Conservation (phyloP, 2,888 invertebrate genomes). For the Mechanitis messenoides region DNA sequence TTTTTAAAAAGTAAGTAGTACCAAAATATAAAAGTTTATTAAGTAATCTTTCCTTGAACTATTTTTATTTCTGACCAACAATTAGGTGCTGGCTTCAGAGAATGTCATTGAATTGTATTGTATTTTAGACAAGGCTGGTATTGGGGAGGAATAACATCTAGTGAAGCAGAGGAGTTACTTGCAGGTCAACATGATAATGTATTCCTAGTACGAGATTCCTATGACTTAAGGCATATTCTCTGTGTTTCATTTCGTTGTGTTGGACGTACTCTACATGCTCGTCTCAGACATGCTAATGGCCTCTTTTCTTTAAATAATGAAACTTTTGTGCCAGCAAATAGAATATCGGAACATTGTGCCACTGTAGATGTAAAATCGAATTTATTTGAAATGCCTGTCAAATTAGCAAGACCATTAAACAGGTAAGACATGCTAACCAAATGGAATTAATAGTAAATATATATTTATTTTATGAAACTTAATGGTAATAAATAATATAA, state of each 20-base stretch:
- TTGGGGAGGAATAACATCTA: constrained; percentile 85
- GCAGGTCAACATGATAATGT: constrained; percentile 83
- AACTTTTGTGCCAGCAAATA: constrained; percentile 70
- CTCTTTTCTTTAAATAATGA: constrained; percentile 79
- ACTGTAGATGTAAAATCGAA: constrained; percentile 68
- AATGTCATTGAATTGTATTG: no score
- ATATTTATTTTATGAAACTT: not conserved
- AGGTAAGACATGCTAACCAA: constrained; percentile 42
- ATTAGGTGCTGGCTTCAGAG: no score
- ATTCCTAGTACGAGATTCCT: constrained; percentile 84
- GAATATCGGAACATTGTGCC: constrained; percentile 71
- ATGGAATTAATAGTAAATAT: not conserved
- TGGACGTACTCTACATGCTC: constrained; percentile 82
- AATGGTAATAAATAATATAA: not conserved
- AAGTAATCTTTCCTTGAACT: no score
- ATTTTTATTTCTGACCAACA: no score
- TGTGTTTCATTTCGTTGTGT: constrained; percentile 84
- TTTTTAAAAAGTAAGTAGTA: not conserved
- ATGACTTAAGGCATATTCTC: constrained; percentile 81
- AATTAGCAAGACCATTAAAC: constrained; percentile 68
- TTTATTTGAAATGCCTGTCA: constrained; percentile 70
- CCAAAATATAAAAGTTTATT: not conserved
- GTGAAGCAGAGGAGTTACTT: constrained; percentile 82
- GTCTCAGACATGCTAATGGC: constrained; percentile 84
- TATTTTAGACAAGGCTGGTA: constrained; percentile 80